Conservation (phyloP, 1,140 invertebrate species). For the Neodiprion pinetum region DNA sequence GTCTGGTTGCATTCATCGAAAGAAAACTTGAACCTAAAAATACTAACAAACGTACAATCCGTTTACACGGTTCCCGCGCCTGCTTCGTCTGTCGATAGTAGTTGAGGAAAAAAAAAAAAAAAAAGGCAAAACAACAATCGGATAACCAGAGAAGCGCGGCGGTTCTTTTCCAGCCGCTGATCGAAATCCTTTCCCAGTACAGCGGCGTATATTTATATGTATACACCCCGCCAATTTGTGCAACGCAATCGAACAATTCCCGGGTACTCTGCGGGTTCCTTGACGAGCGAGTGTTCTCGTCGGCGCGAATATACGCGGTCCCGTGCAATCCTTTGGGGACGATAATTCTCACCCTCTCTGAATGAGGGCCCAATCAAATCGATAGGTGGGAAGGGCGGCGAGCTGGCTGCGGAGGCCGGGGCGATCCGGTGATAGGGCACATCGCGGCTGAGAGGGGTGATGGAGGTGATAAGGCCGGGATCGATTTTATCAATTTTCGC, state of each 20-base stretch:
- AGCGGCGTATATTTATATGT: no score
- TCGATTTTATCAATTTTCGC: slow-evolving; percentile 60
- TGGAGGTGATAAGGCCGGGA: slow-evolving; percentile 47
- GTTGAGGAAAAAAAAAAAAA: no score
- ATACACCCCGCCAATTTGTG: not conserved
- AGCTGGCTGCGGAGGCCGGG: slow-evolving; percentile 18
- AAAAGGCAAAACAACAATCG: no score
- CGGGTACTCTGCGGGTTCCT: not conserved
- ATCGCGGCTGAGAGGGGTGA: slow-evolving; percentile 50
- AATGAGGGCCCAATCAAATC: slow-evolving; percentile 37
- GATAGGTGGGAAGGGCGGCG: slow-evolving; percentile 31
- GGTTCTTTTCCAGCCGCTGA: no score
- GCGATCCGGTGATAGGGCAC: slow-evolving; percentile 59
- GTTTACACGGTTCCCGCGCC: no score
- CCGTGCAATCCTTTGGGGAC: slow-evolving; percentile 6
- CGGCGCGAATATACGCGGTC: not conserved
- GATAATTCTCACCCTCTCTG: slow-evolving; percentile 32
- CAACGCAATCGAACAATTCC: not conserved
- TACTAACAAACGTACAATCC: no score
- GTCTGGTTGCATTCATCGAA: no score
- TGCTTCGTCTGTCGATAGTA: no score
- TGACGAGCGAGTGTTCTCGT: not conserved
- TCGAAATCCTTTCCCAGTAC: no score
- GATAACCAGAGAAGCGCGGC: no score
- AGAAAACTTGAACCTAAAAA: no score